Evolutionary conservation across 64 coral and sea anemone genomes (phyloP).

Genomic region (Actinia tenebrosa): DNA sequence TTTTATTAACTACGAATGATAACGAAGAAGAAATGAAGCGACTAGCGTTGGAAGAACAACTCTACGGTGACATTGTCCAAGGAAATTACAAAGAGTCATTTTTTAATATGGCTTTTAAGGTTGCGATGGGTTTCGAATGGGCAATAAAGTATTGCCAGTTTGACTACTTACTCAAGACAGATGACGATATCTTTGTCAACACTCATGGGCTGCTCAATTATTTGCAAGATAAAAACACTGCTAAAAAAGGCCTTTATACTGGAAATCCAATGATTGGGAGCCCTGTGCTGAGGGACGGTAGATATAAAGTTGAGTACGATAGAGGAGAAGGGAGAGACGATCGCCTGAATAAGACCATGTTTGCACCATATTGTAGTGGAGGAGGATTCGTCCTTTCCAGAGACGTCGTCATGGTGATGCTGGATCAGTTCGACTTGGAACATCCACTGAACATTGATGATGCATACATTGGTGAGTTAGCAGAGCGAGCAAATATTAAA

Average conservation of each 20-base stretch:
- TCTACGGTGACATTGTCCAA: conserved; percentile 62
- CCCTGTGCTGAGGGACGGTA: conserved; percentile 46
- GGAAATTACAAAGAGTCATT: conserved; percentile 40
- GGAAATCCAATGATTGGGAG: conserved; percentile 62
- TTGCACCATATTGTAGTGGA: conserved; percentile 66
- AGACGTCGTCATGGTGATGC: conserved; percentile 35
- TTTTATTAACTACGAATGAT: conserved; percentile 38
- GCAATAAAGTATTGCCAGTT: conserved; percentile 53
- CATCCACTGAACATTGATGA: conserved; percentile 62
- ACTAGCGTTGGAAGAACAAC: conserved; percentile 10
- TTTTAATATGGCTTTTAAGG: conserved; percentile 59
- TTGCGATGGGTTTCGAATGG: conserved; percentile 63
- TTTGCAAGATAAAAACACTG: conserved; percentile 31
- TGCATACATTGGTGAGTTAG: conserved; percentile 55
- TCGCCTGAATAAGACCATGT: conserved; percentile 40
- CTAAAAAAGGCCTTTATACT: conserved; percentile 45
- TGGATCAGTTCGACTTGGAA: conserved; percentile 32
- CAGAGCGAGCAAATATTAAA: conserved; percentile 30
- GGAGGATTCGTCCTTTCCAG: conserved; percentile 53
- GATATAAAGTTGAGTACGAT: conserved; percentile 40
- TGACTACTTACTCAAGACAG: conserved; percentile 56
- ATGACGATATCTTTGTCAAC: conserved; percentile 65
- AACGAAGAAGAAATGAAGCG: conserved; percentile 45
- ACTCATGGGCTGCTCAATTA: conserved; percentile 45
- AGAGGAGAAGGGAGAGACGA: neutral